Evolutionary conservation across 2,888 invertebrate genomes (phyloP).

Genomic region (Cantharis flavilabris): DNA sequence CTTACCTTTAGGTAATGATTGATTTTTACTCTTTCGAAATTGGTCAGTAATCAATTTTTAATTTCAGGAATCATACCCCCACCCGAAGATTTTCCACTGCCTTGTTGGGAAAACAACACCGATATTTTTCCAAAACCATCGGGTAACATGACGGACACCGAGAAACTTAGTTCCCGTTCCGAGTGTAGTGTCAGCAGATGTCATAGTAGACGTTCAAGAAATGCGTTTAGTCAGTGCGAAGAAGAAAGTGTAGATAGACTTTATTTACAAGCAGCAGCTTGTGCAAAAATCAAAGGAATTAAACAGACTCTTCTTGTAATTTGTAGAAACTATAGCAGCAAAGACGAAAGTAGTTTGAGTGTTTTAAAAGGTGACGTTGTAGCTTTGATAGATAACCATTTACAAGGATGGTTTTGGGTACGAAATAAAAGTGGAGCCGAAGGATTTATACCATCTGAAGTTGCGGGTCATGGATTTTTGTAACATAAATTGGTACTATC

Average conservation of each 20-base stretch:
- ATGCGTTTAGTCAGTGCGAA: conserved; percentile 58
- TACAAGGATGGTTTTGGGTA: conserved; percentile 77
- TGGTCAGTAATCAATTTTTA: not conserved
- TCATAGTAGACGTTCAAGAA: conserved; percentile 45
- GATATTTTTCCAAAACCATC: conserved; percentile 81
- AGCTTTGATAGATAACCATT: conserved; percentile 63
- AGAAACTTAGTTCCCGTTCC: conserved; percentile 68
- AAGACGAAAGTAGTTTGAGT: conserved; percentile 63
- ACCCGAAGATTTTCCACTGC: conserved; percentile 63
- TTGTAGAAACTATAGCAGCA: conserved; percentile 67
- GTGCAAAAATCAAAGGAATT: conserved; percentile 50
- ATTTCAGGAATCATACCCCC: conserved; percentile 55
- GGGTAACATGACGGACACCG: conserved; percentile 80
- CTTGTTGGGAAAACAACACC: conserved; percentile 81
- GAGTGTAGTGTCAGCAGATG: conserved; percentile 67
- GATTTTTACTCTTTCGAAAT: not conserved
- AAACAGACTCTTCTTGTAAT: conserved; percentile 74
- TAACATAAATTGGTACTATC: conserved; percentile 48
- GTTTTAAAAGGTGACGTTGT: conserved; percentile 79
- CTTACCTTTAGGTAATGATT: conserved; percentile 67
- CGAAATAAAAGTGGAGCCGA: conserved; percentile 70
- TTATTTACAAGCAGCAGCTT: conserved; percentile 67
- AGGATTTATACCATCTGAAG: conserved; percentile 77
- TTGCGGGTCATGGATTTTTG: conserved; percentile 79
- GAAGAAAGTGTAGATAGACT: conserved; percentile 75